Base-by-base conservation (phyloP, 2,797 vertebrate species). In the Paramormyrops hopkinsi region DNA sequence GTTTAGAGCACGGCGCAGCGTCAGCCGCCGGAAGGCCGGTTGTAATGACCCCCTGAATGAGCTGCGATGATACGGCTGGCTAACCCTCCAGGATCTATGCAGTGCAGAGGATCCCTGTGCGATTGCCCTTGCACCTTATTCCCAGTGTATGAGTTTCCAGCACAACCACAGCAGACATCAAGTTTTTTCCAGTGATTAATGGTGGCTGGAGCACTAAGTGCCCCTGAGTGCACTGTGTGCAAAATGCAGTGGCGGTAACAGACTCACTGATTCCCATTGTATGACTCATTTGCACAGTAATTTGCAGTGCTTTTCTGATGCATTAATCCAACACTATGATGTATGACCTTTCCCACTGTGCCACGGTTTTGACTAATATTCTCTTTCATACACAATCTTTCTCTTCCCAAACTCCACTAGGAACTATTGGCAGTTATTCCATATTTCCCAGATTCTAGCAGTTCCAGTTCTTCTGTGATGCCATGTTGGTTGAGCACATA, bases 321-420 rank as follows among this genome's bases (percentile, higher is more conserved):
- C 62, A 33, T 48, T 88, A 50, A 8, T 14, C 51, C 62, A 56
- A 29, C 12, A 19, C 59, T n/a, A 29, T 46, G 33, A 22, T 41
- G 14, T 29, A 62, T 4, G 37, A 7, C 33, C 29, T 62, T 59
- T 41, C 2, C 6, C 4, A 3, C 85, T 5, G 46, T 25, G 22
- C 41, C 5, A 56, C 59, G 7, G 12, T 14, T 89, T 65, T 84
- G 76, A 89, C 33, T 59, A 44, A 86, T 62, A 50, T 87, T 91
- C n/a, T 89, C 37, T 37, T 88, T 89, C 25, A 48, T 86, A 56
- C 46, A 12, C 89, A 89, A 62, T 50, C 69, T 88, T 88, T 90
- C 89, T 29, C 1, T 88, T 90, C 89, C n/a, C 1, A 48, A 85
- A 12, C 56, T 44, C 33, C 29, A 46, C 50, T 69, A 85, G 12